Base-by-base conservation (phyloP, 2,888 invertebrate genomes). In the Bombylius major region DNA sequence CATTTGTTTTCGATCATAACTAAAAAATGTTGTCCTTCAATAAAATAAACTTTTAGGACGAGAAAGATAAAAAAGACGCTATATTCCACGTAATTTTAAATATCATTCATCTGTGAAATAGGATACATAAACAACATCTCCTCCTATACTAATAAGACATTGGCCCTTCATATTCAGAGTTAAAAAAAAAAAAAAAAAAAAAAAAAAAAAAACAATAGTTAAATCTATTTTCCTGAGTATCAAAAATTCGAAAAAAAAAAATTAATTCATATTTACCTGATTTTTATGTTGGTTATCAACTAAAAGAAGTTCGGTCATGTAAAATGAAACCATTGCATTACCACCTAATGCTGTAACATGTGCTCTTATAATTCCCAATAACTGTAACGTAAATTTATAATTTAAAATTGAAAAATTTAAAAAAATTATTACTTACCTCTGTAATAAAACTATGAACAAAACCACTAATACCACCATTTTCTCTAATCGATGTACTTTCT, bases 271-370 rank as follows among this genome's bases (percentile, higher is more conserved):
- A 9, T 47, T 72, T 73, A 93, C 96, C 83, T 97, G 97, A 76
- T 96, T 97, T 75, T 96, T 96, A 70, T 96, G 94, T 61, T 92
- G 88, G 73, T 91, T 95, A 71, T 94, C 90, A 58, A 90, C 83
- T 47, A 98, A 77, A 67, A 93, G 86, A 63, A 93, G 86, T 73
- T 97, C 91, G 11, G 88, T 89, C 81, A 96, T 84, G 71, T 90
- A 92, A 75, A 91, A 96, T 0, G 94, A 89, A 0, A 95, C 89
- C 78, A 98, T 85, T 1, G 95, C 94, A 74, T 97, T 96, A 5
- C 97, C 97, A 34, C 96, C 95, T 42, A 97, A 75, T 1, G 95
- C 90, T 0, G 88, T 84, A 36, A 97, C 91, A 75, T 97, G 94
- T 5, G 96, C 92, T 54, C 96, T 81, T 3, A 91, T 90, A 61